These are phyloP conservation scores for Boloria selene DNA, from an alignment of 2,888 invertebrate species.

Conservation along the genomic window DNA sequence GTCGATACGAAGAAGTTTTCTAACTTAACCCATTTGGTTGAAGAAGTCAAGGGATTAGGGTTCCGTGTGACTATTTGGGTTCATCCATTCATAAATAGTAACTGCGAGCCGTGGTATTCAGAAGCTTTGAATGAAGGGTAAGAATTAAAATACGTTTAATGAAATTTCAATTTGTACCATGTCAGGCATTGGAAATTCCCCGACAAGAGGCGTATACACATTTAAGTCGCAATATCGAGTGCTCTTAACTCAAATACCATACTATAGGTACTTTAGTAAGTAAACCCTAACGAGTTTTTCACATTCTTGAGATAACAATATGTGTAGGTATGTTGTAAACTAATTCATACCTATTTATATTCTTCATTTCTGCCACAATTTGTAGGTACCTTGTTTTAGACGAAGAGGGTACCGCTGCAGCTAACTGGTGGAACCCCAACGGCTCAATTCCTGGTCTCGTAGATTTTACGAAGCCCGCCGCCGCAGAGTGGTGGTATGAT, in stretches of 20 bases:
- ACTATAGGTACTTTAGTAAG: too few relatives aligned
- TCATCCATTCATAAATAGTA: slow-evolving; percentile 92
- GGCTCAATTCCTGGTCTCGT: slow-evolving; percentile 80
- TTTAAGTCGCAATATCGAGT: too few relatives aligned
- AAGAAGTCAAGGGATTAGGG: slow-evolving; percentile 83
- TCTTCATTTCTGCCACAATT: background rate
- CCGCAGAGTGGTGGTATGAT: slow-evolving; percentile 84
- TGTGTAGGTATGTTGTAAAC: background rate
- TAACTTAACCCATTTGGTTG: slow-evolving; percentile 83
- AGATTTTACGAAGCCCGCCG: slow-evolving; percentile 88
- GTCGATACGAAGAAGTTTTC: slow-evolving; percentile 88
- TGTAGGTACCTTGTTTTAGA: slow-evolving; percentile 75
- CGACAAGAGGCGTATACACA: too few relatives aligned
- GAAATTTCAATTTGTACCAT: too few relatives aligned
- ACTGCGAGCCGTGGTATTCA: slow-evolving; percentile 84
- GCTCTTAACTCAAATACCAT: too few relatives aligned
- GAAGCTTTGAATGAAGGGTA: slow-evolving; percentile 82
- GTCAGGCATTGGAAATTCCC: too few relatives aligned
- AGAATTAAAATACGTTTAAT: slow-evolving; percentile 32
- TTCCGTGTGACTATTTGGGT: slow-evolving; percentile 92
- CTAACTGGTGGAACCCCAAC: slow-evolving; percentile 80
- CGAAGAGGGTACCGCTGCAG: slow-evolving; percentile 68
- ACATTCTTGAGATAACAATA: too few relatives aligned
- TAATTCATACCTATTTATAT: background rate
- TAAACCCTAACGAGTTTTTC: too few relatives aligned